A percentile compares a stretch with the other conserved stretches of the same genome.
Conservation (phyloP, 2,888 invertebrate species). For the Byasa hedistus region DNA sequence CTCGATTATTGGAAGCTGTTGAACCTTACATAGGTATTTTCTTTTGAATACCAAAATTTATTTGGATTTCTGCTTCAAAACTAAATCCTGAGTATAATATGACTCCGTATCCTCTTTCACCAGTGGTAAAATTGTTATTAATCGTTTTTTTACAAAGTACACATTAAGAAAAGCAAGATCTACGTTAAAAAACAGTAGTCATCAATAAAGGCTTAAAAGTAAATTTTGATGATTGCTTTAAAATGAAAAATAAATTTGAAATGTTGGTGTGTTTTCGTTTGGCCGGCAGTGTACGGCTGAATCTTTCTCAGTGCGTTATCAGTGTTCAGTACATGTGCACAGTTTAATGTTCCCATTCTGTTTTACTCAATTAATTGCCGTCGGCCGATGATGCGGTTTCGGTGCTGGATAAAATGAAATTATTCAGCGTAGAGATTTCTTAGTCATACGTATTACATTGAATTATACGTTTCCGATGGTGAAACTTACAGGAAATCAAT, state of each 20-base stretch:
- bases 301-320: constrained; percentile 72
- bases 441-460: constrained; percentile 13
- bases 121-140: too few relatives aligned
- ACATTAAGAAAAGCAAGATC: too few relatives aligned
- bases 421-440: constrained; percentile 30
- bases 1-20: too few relatives aligned
- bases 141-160: too few relatives aligned
- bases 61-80: too few relatives aligned
- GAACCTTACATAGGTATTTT: too few relatives aligned
- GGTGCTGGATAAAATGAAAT: constrained; percentile 35
- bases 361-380: constrained; percentile 69
- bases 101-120: too few relatives aligned
- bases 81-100: too few relatives aligned
- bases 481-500: neutral
- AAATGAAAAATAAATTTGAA: too few relatives aligned
- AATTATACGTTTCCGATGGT: constrained; percentile 3
- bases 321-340: constrained; percentile 70
- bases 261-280: constrained; percentile 20
- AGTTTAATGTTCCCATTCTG: constrained; percentile 72
- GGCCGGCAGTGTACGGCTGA: constrained; percentile 50
- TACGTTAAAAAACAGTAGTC: too few relatives aligned
- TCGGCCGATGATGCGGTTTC: constrained; percentile 43
- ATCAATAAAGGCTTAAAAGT: neutral
- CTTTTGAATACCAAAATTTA: too few relatives aligned
- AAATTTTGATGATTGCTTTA: too few relatives aligned